Conservation (phyloP, 2,888 invertebrate species). For the Zygothrica quintamaculata region DNA sequence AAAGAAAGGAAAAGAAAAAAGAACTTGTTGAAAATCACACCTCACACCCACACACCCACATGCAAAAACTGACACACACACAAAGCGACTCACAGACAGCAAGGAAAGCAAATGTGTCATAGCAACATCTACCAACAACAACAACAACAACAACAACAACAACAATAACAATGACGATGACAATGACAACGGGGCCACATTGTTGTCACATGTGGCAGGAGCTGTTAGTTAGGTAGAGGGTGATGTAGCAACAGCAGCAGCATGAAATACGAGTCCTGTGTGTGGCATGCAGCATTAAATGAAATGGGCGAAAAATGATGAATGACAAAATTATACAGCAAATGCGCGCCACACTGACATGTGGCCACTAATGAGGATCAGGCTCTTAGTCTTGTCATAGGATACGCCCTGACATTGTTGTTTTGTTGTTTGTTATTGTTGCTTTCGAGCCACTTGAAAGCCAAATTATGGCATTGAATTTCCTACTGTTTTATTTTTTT, state of each 20-base stretch:
- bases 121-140: conserved; percentile 47
- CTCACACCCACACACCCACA: conserved; percentile 44
- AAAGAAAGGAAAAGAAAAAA: too few relatives aligned
- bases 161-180: conserved; percentile 36
- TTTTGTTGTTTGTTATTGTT: conserved; percentile 21
- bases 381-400: conserved; percentile 43
- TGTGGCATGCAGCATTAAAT: conserved; percentile 64
- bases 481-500: too few relatives aligned
- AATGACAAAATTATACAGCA: conserved; percentile 80
- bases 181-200: conserved; percentile 73
- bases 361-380: conserved; percentile 80
- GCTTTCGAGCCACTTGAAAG: conserved; percentile 67
- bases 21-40: conserved; percentile 76
- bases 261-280: conserved; percentile 70
- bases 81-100: conserved; percentile 26
- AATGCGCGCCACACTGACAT: conserved; percentile 73
- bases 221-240: conserved; percentile 21
- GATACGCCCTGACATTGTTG: conserved; percentile 32
- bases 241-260: too few relatives aligned
- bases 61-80: neutral
- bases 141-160: conserved; percentile 21
- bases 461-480: conserved; percentile 72
- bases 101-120: conserved; percentile 64
- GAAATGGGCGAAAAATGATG: conserved; percentile 78
- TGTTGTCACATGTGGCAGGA: conserved; percentile 74